Evolutionary conservation across 1,140 invertebrate species (phyloP), one percentile per base, ranked within the genome.

Genomic region (Heterodera carotae): DNA sequence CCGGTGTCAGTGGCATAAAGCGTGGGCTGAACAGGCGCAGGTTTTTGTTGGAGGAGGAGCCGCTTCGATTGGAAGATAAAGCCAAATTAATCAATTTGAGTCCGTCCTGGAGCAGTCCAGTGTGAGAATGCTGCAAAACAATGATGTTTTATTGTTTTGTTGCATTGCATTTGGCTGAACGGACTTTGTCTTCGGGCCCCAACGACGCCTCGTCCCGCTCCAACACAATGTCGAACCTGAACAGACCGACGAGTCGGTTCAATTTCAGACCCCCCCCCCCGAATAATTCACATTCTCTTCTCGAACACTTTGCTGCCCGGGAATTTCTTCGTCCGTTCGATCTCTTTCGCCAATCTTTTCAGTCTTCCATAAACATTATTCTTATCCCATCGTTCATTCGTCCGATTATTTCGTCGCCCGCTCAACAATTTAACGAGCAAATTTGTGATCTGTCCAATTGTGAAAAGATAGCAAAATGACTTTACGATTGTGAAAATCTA

Each of bases 1-100:
- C 72, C 25, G 72, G 72, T 25, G 72, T 56, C 25, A 74, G n/a
- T 31, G 72, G 72, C 72, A 74, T 64, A 62, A 74, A 74, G 22
- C 72, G 59, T 4, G 72, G 72, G 33, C 72, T 74, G 15, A 74
- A 74, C 31, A 74, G 33, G 15, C 72, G 72, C 22, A 74, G 25
- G 27, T 74, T n/a, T n/a, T n/a, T 74, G 25, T 74, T 31, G 36
- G 33, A 29, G 0, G 59, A 59, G 34, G 8, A 62, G 22, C 3
- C 4, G 18, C 25, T 73, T 22, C 48, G 48, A 18, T 73, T 73
- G 25, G 59, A n/a, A 15, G 36, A 29, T 74, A n/a, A n/a, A n/a
- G 39, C 39, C 64, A 18, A 22, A 12, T 74, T 56, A 34, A 74
- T 74, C 27, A 74, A 12, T 64, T 73, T 62, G 8, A 74, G 36